Base-by-base conservation (phyloP, 1,140 invertebrate species). In the Drosophila subpulchrella region DNA sequence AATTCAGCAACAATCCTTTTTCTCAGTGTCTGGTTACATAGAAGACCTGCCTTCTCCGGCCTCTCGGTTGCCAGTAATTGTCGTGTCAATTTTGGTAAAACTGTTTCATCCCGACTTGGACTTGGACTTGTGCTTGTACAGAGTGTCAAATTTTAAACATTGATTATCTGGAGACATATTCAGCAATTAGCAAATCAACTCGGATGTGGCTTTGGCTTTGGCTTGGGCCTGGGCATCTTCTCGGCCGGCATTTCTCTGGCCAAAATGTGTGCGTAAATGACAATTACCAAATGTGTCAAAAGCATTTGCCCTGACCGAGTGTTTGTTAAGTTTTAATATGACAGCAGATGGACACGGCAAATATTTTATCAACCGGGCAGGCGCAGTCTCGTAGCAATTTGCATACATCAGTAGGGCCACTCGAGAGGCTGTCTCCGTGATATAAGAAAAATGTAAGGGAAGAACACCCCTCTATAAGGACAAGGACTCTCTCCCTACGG, bases 181-280 rank as follows among this genome's bases (percentile, higher is more conserved):
- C 83, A 90, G 90, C 90, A 91, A 91, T 91, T 91, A 91, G 90
- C 90, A 91, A 91, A 91, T 91, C 90, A 91, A 91, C 90, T 91
- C 77, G 74, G 62, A 60, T 91, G 83, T 53, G 53, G 51, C 66
- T 75, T 42, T 57, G 57, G 55, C 66, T n/a, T 12, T 15, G 68
- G 58, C 65, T 77, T 41, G 53, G 53, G 51, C 66, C 72, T 42
- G 57, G 57, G 51, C 66, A 12, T 27, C 42, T 34, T 27, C 42
- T 34, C 15, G 15, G 1, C 10, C 17, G 13, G 53, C 11, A 17
- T 17, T 32, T 41, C 46, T 39, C 46, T 39, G 32, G 10, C 24
- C 12, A 3, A 8, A n/a, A 27, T 47, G 47, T 46, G 11, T 34
- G 58, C 67, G 72, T 71, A 79, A 82, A 84, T 79, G 79, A 89